Evolutionary conservation across 2,797 vertebrate species (phyloP).

Genomic region (Acanthornis magna): DNA sequence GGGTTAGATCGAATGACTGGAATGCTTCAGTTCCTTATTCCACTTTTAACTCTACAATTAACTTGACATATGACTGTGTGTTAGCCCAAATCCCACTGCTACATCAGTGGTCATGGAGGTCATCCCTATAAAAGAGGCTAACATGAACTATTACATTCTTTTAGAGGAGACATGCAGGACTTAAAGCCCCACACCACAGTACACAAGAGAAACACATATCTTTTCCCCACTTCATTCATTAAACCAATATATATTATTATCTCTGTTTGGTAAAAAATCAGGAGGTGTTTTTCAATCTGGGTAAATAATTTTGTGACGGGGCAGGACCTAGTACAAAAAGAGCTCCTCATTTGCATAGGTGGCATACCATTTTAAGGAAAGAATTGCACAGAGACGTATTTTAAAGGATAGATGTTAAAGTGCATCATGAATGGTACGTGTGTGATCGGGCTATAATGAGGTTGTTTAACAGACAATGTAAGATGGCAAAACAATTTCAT

Average conservation of each 20-base stretch:
- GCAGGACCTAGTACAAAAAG: background rate
- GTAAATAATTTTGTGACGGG: background rate
- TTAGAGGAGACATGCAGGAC: background rate
- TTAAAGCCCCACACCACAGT: background rate
- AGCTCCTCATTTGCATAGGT: background rate
- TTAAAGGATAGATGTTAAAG: background rate
- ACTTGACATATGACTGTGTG: background rate
- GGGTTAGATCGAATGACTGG: background rate
- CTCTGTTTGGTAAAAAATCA: background rate
- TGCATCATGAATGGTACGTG: background rate
- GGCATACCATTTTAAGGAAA: background rate
- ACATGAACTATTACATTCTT: background rate
- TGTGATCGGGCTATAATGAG: background rate
- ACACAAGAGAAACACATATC: background rate
- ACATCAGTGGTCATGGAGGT: background rate
- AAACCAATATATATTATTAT: background rate
- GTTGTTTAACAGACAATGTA: background rate
- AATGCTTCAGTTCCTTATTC: background rate
- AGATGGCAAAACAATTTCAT: background rate
- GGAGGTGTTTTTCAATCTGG: background rate
- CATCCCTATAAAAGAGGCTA: background rate
- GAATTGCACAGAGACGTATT: background rate
- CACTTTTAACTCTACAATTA: background rate
- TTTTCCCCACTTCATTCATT: background rate
- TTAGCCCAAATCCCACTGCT: background rate